Conservation (phyloP, 2,888 invertebrate species). For the Onthophagus sagittarius region DNA sequence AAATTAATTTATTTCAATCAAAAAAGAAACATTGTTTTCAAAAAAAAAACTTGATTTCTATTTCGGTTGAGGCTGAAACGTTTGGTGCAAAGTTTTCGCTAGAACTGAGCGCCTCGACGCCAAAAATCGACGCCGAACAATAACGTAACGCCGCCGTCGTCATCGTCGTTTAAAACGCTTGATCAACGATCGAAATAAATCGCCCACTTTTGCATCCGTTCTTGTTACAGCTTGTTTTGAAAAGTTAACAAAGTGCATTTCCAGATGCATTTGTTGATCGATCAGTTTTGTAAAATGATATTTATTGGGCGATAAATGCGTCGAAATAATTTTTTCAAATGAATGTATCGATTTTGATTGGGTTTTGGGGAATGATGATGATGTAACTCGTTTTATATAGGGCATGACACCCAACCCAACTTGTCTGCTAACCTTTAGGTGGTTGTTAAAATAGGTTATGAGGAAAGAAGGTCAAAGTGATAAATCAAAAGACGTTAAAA, state of each 20-base stretch:
- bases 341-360: not conserved
- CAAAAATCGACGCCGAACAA: constrained; percentile 1
- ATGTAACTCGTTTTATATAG: not conserved
- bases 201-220: not conserved
- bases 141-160: not conserved
- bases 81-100: not conserved
- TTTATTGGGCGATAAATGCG: not conserved
- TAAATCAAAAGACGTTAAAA: not conserved
- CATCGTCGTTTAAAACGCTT: not conserved
- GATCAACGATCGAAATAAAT: not conserved
- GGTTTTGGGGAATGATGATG: too few relatives aligned
- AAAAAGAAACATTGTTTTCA: too few relatives aligned
- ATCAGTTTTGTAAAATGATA: not conserved
- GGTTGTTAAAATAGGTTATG: not conserved
- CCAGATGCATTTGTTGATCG: not conserved
- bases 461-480: not conserved
- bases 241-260: too few relatives aligned
- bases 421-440: not conserved
- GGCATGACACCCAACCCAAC: not conserved
- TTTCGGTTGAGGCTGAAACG: not conserved
- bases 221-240: not conserved
- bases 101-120: not conserved
- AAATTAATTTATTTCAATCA: too few relatives aligned
- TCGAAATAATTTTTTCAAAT: not conserved
- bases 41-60: too few relatives aligned